Evolutionary conservation across 2,888 invertebrate genomes (phyloP), one percentile per base, ranked within the genome.

Genomic region (Heliconius aoede): DNA sequence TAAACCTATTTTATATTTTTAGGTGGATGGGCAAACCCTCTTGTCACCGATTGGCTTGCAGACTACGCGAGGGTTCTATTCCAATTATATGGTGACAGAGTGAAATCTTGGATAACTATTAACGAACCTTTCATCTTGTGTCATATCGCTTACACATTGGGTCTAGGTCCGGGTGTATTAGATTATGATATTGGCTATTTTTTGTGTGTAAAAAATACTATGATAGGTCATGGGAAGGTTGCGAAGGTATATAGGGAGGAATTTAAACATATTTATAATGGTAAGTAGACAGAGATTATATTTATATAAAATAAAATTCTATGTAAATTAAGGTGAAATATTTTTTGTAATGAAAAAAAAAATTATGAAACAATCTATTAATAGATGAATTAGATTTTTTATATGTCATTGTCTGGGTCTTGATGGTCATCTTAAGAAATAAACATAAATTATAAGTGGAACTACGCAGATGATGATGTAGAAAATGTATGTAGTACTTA

Each of bases 31-130:
- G 71, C 90, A 97, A 96, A 96, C 85, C 95, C 95, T 0, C 89
- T 95, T 72, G 94, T 96, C 1, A 90, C 93, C n/a, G 94, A 95
- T 24, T 92, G 95, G 85, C 96, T 95, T 82, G 92, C 88, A 55
- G 95, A 96, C 79, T 96, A 95, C 83, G 95, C 96, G 0, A 89
- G 92, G 26, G 81, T 96, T 0, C 86, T 95, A 1, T 95, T 93
- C 83, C 88, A 90, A 9, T 88, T 95, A 79, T 96, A 92, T 80
- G 96, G 95, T 0, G 95, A 95, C 81, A 92, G 95, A 58, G 95
- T 96, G 0, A 95, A 92, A 84, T 88, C 92, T 62, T 97, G 97
- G 97, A 94, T 96, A 1, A 97, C 97, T 0, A 91, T 97, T 62
- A 97, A 97, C 85, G 97, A 97, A 82, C 96, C 96, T 0, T 83